Evolutionary conservation across 2,797 vertebrate species (phyloP).

Genomic region (Fundulus diaphanus): DNA sequence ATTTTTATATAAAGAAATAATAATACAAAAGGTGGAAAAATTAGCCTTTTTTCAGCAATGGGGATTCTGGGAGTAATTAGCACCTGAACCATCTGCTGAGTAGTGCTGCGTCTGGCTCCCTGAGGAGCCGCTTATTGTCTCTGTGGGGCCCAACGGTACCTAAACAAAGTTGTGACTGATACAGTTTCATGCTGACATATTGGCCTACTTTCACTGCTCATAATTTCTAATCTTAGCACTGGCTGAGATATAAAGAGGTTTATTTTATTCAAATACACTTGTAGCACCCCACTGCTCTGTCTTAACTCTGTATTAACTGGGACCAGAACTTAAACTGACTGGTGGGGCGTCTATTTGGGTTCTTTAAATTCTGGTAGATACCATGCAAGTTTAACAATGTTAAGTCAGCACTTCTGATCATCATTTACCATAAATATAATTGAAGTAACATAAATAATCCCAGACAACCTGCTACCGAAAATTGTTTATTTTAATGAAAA

Average conservation of each 20-base stretch:
- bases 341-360: neutral
- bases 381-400: neutral
- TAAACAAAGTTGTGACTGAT: slow-evolving; percentile 61
- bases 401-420: neutral
- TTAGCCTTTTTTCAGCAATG: slow-evolving; percentile 39
- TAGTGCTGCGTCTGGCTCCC: slow-evolving; percentile 58
- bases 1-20: neutral
- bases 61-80: slow-evolving; percentile 70
- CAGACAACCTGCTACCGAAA: neutral
- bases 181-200: slow-evolving; percentile 52
- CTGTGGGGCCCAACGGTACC: slow-evolving; percentile 58
- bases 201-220: slow-evolving; percentile 38
- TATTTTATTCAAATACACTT: slow-evolving; percentile 23
- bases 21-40: slow-evolving; percentile 25
- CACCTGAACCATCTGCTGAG: slow-evolving; percentile 73
- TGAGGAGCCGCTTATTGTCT: slow-evolving; percentile 57
- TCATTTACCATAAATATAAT: neutral
- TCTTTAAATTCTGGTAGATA: neutral
- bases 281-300: too few relatives aligned
- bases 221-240: slow-evolving; percentile 23
- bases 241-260: slow-evolving; percentile 25
- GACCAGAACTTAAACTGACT: neutral
- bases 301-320: too few relatives aligned
- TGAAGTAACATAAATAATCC: neutral
- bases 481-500: neutral